Evolutionary conservation across 2,113 vertebrate species (phyloP).

Genomic region (Gallinago paraguaiae): DNA sequence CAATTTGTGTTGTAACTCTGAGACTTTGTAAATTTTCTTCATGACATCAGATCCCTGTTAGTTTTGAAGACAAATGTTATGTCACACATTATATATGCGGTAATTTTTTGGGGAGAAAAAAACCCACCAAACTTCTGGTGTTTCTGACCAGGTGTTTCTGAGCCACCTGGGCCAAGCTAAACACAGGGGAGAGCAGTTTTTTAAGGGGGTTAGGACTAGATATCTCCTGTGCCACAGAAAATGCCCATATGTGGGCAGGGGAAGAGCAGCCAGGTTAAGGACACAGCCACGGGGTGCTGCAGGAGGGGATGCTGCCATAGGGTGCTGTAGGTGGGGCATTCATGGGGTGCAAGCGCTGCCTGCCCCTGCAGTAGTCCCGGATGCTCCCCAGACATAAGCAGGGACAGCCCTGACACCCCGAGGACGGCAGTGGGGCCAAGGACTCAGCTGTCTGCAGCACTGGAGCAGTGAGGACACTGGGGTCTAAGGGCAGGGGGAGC

Average conservation of each 20-base stretch:
- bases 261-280: not conserved
- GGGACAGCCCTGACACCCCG: fast-evolving
- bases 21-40: not conserved
- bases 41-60: not conserved
- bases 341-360: not conserved
- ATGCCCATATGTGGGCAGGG: not conserved
- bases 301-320: not conserved
- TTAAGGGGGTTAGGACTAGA: not conserved
- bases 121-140: not conserved
- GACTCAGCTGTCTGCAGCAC: not conserved
- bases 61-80: not conserved
- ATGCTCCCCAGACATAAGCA: fast-evolving
- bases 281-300: not conserved
- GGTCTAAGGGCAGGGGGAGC: not conserved
- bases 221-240: not conserved
- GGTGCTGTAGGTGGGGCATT: not conserved
- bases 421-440: not conserved
- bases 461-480: not conserved
- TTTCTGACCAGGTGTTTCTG: not conserved
- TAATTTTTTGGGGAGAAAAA: not conserved
- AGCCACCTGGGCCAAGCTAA: not conserved
- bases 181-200: not conserved
- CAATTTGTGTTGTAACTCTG: not conserved
- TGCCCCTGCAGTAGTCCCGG: not conserved
- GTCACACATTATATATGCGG: not conserved